Base-by-base conservation (phyloP, 2,888 invertebrate genomes). In the Tridacna gigas region DNA sequence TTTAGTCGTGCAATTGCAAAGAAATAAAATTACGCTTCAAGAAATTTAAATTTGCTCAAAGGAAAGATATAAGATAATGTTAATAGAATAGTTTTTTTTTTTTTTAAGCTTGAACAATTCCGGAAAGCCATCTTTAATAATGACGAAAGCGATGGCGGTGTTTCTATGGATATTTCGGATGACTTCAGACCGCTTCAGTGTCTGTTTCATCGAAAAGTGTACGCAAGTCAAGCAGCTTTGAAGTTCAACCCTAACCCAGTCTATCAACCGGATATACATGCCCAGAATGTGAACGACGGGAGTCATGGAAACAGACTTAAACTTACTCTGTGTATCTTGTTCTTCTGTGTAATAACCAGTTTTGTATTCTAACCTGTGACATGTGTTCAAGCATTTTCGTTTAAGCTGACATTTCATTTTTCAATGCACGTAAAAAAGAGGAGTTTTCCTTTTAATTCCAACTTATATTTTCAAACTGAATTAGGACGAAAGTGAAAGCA, bases 111-210 rank as follows among this genome's bases (percentile, higher is more conserved):
- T 15, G 75, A 81, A 65, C 51, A 75, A 25, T 88, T 88, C 75
- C 75, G 88, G 15, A 81, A 79, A 9, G 81, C 80, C 26, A 80
- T 88, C 15, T 85, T 79, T 47, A 83, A 85, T 45, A 88, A 85
- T 66, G 80, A 83, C 63, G 71, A 63, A 47, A 76, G 75, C 26
- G 85, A 81, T 13, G 83, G 81, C 26, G 83, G 71, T 2, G 66
- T 79, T 18, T 76, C 76, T 61, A 51, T 75, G 20, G 86, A 89
- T 47, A 88, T 89, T 11, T 89, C 88, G 12, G 88, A 91, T 81
- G 91, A 92, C 83, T 92, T 85, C 81, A 81, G 92, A 37, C 90
- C 91, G 4, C 73, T 81, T 0, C 91, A 91, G 75, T 87, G 88
- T n/a, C 37, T 90, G 63, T 82, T 85, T 74, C 75, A 79, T 3